Percentiles rank a stretch among this genome's conserved stretches.
phyloP scores from a whole-genome alignment of 2,797 vertebrate genomes.

The Garrulus glandarius region DNA sequence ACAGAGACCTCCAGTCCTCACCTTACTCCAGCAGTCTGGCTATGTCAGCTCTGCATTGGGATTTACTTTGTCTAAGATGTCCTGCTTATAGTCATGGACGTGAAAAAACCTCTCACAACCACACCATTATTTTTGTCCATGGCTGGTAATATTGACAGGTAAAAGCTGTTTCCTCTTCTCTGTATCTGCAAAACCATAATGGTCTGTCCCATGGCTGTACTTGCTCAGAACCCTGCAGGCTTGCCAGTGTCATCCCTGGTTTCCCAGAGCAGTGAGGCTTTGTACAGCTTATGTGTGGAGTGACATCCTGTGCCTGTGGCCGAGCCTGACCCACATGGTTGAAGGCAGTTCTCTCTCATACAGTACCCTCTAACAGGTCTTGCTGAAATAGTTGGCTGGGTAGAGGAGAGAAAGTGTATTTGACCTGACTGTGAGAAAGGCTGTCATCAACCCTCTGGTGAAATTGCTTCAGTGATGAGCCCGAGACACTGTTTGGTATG shows the following conservation, averaged over 20 bases:
- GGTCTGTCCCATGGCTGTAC: background rate
- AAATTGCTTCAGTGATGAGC: background rate
- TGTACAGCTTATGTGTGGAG: background rate
- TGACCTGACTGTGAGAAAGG: background rate
- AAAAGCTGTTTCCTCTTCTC: background rate
- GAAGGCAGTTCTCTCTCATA: background rate
- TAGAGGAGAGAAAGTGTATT: background rate
- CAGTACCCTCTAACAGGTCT: background rate
- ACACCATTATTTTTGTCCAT: background rate
- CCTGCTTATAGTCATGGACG: background rate
- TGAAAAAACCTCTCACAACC: background rate
- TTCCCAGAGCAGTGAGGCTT: background rate
- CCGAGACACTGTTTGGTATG: background rate
- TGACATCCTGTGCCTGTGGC: background rate
- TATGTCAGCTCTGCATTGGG: background rate
- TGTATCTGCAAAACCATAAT: background rate
- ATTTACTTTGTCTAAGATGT: background rate
- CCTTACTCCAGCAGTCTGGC: background rate
- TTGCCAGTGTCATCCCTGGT: background rate
- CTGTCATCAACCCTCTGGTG: background rate
- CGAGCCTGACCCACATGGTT: accelerated
- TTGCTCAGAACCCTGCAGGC: background rate
- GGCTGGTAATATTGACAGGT: background rate
- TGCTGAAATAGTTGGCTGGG: background rate
- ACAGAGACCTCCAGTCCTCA: background rate